Conservation (phyloP, 2,797 vertebrate genomes). For the Morus bassanus region DNA sequence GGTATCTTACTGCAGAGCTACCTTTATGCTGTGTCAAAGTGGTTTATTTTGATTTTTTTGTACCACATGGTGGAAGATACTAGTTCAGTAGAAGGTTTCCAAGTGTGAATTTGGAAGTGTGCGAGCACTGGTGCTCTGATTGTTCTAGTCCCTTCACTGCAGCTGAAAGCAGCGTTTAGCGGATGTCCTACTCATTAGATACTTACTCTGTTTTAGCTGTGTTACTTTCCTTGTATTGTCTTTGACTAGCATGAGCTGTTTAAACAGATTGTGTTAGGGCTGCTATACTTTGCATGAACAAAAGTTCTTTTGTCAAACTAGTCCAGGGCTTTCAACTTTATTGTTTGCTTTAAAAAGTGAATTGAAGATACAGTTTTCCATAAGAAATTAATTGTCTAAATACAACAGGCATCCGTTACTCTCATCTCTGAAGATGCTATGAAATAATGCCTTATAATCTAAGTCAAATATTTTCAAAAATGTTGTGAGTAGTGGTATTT, state of each 20-base stretch:
- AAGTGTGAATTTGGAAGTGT: neutral
- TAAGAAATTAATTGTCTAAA: neutral
- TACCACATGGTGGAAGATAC: neutral
- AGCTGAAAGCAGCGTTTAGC: neutral
- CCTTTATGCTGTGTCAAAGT: neutral
- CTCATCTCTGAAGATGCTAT: neutral
- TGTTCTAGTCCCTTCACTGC: neutral
- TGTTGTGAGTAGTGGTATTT: neutral
- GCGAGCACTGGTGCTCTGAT: neutral
- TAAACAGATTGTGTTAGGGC: neutral
- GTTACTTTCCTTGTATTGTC: slow-evolving; percentile 28
- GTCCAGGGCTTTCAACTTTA: neutral
- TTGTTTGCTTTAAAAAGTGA: neutral
- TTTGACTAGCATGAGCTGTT: neutral
- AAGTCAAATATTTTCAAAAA: neutral
- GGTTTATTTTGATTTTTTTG: neutral
- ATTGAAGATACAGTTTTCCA: neutral
- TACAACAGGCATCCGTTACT: neutral
- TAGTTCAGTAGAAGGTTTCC: accelerated
- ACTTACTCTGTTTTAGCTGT: neutral
- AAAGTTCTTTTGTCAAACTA: neutral
- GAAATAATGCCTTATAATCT: neutral
- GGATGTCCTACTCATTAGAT: neutral
- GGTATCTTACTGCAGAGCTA: neutral
- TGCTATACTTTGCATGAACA: neutral